Evolutionary conservation across 2,888 invertebrate species (phyloP), one percentile per base, ranked within the genome.

Genomic region (Lasius platythorax): DNA sequence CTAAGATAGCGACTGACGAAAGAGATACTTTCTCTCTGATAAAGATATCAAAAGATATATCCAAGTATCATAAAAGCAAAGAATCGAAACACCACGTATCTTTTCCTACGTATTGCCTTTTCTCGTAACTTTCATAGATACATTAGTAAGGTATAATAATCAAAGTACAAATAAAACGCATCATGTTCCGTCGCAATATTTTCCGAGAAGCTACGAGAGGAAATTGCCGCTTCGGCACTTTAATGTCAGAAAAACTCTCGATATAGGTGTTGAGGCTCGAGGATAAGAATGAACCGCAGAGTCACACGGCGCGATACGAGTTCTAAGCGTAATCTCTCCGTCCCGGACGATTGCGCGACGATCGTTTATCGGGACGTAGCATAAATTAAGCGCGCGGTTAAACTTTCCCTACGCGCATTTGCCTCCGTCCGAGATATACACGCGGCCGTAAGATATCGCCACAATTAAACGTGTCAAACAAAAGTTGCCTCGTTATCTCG

Each of bases 401-500:
- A 73, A 79, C 74, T 79, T 79, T 61, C 79, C 79, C 73, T 58
- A 15, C 33, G 58, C 15, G 58, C 53, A 40, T 78, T 68, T 67
- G 33, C 73, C 73, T 18, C 43, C 73, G 79, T 73, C 58, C 53
- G 3, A 23, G n/a, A 46, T 23, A 2, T 23, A 4, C 72, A 46
- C 15, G 73, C 43, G 72, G 72, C 30, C 33, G 58, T 79, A 61
- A 73, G 43, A 79, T 79, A 79, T 73, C 73, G 58, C 33, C 58
- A 37, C 74, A 46, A 61, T 79, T 79, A 79, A 79, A 79, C 28
- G 43, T 18, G 79, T 79, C 61, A 28, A 79, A 73, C 74, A 61
- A 74, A 79, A 79, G 79, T 73, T 61, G 61, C 74, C 79, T 73
- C 74, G 79, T 73, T 79, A 79, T 79, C 79, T 58, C 58, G 58